Evolutionary conservation across 2,113 vertebrate genomes (phyloP).

Genomic region (Archocentrus centrarchus): DNA sequence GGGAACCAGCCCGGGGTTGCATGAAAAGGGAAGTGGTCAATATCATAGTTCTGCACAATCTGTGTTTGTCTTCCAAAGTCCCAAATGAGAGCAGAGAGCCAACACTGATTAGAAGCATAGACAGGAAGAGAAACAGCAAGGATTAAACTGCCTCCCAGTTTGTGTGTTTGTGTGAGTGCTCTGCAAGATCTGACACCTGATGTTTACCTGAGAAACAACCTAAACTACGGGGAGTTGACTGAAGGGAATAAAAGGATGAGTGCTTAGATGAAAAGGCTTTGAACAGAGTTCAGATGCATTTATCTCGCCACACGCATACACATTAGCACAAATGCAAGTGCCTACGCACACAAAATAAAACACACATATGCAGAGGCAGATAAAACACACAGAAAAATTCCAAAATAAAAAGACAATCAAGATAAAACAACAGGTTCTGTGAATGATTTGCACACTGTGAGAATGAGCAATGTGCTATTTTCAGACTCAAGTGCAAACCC

Average conservation of each 20-base stretch:
- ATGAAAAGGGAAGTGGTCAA: constrained; percentile 23
- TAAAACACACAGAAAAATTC: constrained; percentile 17
- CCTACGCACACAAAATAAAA: background rate
- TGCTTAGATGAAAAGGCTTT: constrained; percentile 21
- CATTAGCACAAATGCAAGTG: background rate
- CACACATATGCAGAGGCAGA: background rate
- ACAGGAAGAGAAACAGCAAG: constrained; percentile 38
- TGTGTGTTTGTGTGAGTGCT: constrained; percentile 18
- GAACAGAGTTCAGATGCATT: constrained; percentile 8
- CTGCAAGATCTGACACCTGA: constrained; percentile 27
- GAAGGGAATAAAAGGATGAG: constrained; percentile 31
- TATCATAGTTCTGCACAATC: constrained; percentile 15
- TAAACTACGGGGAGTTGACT: constrained; percentile 33
- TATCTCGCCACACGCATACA: constrained; percentile 7
- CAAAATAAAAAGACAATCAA: background rate
- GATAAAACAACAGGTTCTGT: constrained; percentile 20
- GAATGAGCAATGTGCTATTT: constrained; percentile 32
- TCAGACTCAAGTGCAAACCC: constrained; percentile 23
- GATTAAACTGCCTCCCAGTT: constrained; percentile 20
- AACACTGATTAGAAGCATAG: constrained; percentile 60
- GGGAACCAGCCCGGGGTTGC: background rate
- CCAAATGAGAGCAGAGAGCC: constrained; percentile 45
- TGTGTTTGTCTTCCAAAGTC: constrained; percentile 47
- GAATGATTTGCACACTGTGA: constrained; percentile 20
- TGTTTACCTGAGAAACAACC: constrained; percentile 40